phyloP scores from a whole-genome alignment of 2,888 invertebrate genomes.

The Tenthredo livida region DNA sequence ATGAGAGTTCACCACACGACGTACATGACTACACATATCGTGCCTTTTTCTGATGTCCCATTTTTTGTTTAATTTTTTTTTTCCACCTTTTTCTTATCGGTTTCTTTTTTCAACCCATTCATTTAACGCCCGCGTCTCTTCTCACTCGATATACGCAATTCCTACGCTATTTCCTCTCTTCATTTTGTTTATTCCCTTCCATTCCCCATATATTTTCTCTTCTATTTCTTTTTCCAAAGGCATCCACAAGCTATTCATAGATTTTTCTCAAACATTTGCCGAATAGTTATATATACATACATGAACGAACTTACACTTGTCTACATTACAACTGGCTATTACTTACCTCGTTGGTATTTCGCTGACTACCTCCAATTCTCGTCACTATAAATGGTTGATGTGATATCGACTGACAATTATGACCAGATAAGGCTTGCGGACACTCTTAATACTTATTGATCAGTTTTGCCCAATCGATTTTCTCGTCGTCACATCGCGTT shows the following conservation, averaged over 20 bases:
- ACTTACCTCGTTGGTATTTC: background rate
- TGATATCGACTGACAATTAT: conserved; percentile 15
- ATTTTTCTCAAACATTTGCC: background rate
- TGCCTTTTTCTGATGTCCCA: background rate
- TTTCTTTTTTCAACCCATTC: background rate
- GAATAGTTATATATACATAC: background rate
- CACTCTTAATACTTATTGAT: background rate
- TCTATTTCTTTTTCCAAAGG: background rate
- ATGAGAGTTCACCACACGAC: background rate
- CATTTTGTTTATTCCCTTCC: conserved; percentile 13
- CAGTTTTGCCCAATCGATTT: background rate
- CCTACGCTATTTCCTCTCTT: background rate
- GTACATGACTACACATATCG: background rate
- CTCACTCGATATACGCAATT: background rate
- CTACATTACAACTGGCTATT: background rate
- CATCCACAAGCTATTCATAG: conserved; percentile 5
- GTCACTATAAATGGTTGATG: background rate
- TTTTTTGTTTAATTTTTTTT: background rate
- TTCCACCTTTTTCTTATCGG: background rate
- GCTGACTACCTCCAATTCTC: background rate
- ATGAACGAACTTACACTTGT: background rate
- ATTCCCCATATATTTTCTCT: conserved; percentile 12
- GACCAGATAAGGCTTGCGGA: background rate
- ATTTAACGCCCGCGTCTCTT: background rate
- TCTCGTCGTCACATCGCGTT: background rate